Base-by-base conservation (phyloP, 30 jellyfish, hydroid and myxozoan species). In the Aurelia aurita region DNA sequence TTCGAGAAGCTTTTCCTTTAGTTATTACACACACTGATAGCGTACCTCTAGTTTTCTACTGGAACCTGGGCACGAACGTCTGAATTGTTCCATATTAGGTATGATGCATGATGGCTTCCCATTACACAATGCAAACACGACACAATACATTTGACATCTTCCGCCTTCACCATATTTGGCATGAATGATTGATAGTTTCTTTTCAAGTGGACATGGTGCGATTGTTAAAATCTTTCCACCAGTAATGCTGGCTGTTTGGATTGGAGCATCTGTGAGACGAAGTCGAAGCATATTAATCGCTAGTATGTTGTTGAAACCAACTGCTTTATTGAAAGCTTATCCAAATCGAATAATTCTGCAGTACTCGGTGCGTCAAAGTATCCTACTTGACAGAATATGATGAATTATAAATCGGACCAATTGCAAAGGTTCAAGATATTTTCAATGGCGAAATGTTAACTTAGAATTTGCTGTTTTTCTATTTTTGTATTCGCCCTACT, bases 121-220 rank as follows among this genome's bases (percentile, higher is more conserved):
- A 59, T 88, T 88, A 35, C 96, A 88, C 59, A 79, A 60, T 46
- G 96, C 96, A 71, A 88, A 88, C 44, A 88, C 96, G 32, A 88
- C 86, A 49, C 96, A 88, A 29, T 79, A 78, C 91, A 88, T 77
- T 35, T 78, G 91, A 53, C 91, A 79, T 44, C 91, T 73, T 29
- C 86, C 91, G 14, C 89, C 86, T 44, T 77, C 90, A 35, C 96
- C 88, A 78, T 88, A 79, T 59, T 72, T 79, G 61, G 90, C 96
- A 64, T 77, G 86, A 31, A 88, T 71, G 69, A 88, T 79, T 46
- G 91, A 72, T 46, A 88, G 74, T 32, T 71, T 79, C 85, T 73
- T 68, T 28, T 79, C 89, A 59, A 58, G 26, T 11, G 96, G 90
- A 60, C 96, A 88, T 4, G 91, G 68, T 39, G 93, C 75, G 55